Percentiles rank a stretch among this genome's conserved stretches.
phyloP scores from a whole-genome alignment of 2,888 invertebrate genomes.

The Cartodere bifasciata region DNA sequence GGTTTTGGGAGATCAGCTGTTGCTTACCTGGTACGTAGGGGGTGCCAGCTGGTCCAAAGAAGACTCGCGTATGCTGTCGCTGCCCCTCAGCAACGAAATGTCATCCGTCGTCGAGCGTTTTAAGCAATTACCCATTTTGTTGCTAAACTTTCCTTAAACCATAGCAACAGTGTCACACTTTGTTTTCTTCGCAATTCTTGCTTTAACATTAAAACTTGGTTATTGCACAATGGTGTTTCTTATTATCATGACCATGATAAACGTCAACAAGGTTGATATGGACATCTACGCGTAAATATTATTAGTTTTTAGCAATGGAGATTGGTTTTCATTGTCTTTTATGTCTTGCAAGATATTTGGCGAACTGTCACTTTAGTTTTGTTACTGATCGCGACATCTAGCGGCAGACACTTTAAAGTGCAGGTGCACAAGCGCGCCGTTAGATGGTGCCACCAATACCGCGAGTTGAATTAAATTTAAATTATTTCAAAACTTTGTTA shows the following conservation, averaged over 20 bases:
- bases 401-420: too few relatives aligned
- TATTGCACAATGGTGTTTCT: constrained; percentile 12
- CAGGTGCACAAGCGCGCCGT: too few relatives aligned
- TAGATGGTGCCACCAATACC: too few relatives aligned
- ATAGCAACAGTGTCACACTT: constrained; percentile 19
- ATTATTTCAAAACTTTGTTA: too few relatives aligned
- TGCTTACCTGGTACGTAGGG: constrained; percentile 41
- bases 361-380: too few relatives aligned
- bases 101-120: constrained; percentile 53
- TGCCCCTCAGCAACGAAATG: constrained; percentile 48
- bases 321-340: constrained; percentile 6
- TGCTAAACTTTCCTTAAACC: constrained; percentile 26
- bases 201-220: too few relatives aligned
- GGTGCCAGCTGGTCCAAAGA: constrained; percentile 46
- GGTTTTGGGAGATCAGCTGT: neutral
- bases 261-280: constrained; percentile 12
- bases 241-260: constrained; percentile 13
- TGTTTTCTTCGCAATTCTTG: too few relatives aligned
- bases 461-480: too few relatives aligned
- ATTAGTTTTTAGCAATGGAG: constrained; percentile 21
- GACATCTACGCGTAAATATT: constrained; percentile 18
- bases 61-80: constrained; percentile 42
- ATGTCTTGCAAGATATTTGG: too few relatives aligned
- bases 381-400: too few relatives aligned
- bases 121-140: constrained; percentile 57